These are phyloP conservation scores for Echiichthys vipera DNA, from an alignment of 2,797 vertebrate genomes.

Conservation along the genomic window DNA sequence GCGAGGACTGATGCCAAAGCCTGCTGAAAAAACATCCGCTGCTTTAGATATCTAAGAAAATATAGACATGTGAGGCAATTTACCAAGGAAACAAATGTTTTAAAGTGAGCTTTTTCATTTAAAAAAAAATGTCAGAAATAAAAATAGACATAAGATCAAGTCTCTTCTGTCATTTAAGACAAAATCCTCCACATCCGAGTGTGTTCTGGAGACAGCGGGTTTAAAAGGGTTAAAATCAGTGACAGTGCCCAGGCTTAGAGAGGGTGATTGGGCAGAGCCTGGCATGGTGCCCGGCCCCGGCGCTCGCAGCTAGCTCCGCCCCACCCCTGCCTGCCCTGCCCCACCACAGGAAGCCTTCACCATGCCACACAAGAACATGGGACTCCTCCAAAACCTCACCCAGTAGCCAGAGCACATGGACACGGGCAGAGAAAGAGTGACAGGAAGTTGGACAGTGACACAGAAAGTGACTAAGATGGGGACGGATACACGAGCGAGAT, in stretches of 20 bases:
- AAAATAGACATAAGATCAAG: not conserved
- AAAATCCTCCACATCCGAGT: conserved; percentile 9
- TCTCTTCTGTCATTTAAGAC: conserved; percentile 12
- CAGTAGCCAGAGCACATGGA: conserved; percentile 39
- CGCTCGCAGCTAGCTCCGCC: conserved; percentile 62
- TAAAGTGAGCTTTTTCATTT: not conserved
- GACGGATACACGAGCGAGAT: not conserved
- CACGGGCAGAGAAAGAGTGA: conserved; percentile 31
- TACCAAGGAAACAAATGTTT: not conserved
- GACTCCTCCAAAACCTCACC: conserved; percentile 52
- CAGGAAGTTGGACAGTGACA: conserved; percentile 35
- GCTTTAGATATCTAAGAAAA: not conserved
- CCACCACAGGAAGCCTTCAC: conserved; percentile 44
- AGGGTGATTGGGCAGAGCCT: conserved; percentile 69
- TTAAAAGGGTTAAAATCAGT: conserved; percentile 65
- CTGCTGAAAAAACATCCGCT: not conserved
- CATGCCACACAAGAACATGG: conserved; percentile 64
- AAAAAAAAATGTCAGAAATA: not conserved
- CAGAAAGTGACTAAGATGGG: not conserved
- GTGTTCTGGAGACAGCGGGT: conserved; percentile 14
- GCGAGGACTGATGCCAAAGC: conserved; percentile 1
- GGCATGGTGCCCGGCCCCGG: conserved; percentile 57
- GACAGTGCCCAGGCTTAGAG: conserved; percentile 63
- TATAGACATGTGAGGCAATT: not conserved
- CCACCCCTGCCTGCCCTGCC: conserved; percentile 20